Conservation (phyloP, 2,888 invertebrate species). For the Eupithecia tripunctaria region DNA sequence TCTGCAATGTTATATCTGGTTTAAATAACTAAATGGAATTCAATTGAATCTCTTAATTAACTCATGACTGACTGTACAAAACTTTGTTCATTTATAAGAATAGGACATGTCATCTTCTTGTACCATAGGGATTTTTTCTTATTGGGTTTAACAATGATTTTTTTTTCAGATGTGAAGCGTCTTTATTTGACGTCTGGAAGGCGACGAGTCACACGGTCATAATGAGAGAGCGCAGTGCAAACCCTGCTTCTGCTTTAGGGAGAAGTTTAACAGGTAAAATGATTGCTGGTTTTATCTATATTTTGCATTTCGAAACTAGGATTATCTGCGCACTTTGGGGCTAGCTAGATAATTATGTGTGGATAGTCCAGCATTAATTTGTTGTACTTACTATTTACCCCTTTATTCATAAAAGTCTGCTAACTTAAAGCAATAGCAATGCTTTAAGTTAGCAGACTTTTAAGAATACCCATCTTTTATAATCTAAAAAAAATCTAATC, state of each 20-base stretch:
- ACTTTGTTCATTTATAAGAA: too few species aligned
- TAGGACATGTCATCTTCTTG: too few species aligned
- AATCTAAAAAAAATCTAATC: too few species aligned
- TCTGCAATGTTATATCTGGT: too few species aligned
- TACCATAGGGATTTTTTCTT: too few species aligned
- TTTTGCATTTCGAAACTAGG: not conserved
- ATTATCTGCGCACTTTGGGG: not conserved
- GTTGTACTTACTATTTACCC: not conserved
- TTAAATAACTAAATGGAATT: too few species aligned
- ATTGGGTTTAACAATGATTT: not conserved
- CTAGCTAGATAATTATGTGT: not conserved
- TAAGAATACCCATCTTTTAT: too few species aligned
- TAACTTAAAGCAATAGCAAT: too few species aligned
- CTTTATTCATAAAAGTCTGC: too few species aligned
- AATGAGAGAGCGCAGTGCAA: conserved; percentile 84
- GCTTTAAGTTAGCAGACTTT: too few species aligned
- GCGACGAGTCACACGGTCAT: conserved; percentile 85
- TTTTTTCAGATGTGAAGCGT: conserved; percentile 83
- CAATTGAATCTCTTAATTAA: too few species aligned
- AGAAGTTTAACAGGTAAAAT: conserved; percentile 78
- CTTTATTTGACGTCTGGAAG: conserved; percentile 86
- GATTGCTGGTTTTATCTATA: not conserved
- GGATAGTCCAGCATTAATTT: not conserved
- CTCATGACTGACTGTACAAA: too few species aligned
- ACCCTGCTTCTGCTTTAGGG: conserved; percentile 86